phyloP scores from a whole-genome alignment of 2,888 invertebrate species.

The Catocala nupta region DNA sequence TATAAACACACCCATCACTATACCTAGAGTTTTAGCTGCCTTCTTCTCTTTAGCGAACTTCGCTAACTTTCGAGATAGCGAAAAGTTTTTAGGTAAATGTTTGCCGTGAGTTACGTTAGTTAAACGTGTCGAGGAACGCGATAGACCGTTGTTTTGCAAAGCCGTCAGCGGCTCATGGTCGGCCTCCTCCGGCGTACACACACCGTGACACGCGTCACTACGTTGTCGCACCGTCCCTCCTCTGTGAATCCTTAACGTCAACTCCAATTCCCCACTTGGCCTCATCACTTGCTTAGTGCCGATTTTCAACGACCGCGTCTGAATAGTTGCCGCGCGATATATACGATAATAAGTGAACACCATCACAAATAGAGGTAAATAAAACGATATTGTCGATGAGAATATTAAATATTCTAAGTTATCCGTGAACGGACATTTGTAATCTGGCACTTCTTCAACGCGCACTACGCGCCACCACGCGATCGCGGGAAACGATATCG shows the following conservation, averaged over 20 bases:
- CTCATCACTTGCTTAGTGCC: constrained; percentile 97
- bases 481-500: constrained; percentile 99
- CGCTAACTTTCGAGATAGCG: constrained; percentile 96
- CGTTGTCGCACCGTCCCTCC: constrained; percentile 93
- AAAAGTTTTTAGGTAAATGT: constrained; percentile 95
- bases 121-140: constrained; percentile 90
- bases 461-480: constrained; percentile 97
- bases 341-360: constrained; percentile 99
- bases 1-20: constrained; percentile 98
- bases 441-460: constrained; percentile 92
- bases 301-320: constrained; percentile 95
- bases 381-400: constrained; percentile 99
- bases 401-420: constrained; percentile 98
- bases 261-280: constrained; percentile 94
- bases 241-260: constrained; percentile 97
- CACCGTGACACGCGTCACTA: constrained; percentile 83
- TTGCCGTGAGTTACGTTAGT: constrained; percentile 88
- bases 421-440: constrained; percentile 98
- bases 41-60: constrained; percentile 99
- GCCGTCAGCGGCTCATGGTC: constrained; percentile 91
- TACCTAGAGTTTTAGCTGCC: constrained; percentile 98
- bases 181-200: constrained; percentile 90
- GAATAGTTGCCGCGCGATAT: constrained; percentile 97
- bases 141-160: constrained; percentile 92
- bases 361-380: constrained; percentile 98